These are phyloP conservation scores for Clinocottus analis DNA, from an alignment of 2,113 vertebrate species.

Conservation along the genomic window DNA sequence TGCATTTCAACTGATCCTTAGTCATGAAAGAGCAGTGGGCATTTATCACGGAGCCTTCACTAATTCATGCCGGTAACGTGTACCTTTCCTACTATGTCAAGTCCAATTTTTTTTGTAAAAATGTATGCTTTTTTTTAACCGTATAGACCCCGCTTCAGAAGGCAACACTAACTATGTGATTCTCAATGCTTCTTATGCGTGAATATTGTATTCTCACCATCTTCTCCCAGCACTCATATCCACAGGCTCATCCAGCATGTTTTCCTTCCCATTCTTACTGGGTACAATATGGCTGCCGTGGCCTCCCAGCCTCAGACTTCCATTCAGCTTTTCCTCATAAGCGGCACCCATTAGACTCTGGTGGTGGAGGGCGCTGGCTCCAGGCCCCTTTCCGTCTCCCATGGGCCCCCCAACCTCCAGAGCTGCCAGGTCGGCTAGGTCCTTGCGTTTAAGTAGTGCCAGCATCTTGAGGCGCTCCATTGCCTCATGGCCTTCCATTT, in stretches of 20 bases:
- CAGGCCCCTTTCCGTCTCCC: constrained; percentile 83
- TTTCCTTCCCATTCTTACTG: constrained; percentile 93
- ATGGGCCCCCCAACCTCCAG: constrained; percentile 82
- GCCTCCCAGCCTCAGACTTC: constrained; percentile 80
- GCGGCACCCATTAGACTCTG: constrained; percentile 77
- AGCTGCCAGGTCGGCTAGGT: constrained; percentile 92
- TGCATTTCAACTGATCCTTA: no score
- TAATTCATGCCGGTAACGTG: no score
- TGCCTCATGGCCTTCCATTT: constrained; percentile 98
- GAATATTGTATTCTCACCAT: constrained; percentile 82
- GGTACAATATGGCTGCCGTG: constrained; percentile 89
- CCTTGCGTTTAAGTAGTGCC: constrained; percentile 95
- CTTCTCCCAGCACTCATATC: constrained; percentile 94
- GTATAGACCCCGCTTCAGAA: no score
- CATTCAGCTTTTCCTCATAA: constrained; percentile 85
- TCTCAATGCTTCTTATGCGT: background rate
- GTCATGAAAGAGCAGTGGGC: no score
- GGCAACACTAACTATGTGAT: no score
- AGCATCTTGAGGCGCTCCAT: constrained; percentile 99
- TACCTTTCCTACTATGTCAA: no score
- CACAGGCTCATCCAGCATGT: constrained; percentile 94
- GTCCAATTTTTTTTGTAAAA: no score
- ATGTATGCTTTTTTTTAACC: no score
- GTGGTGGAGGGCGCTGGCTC: constrained; percentile 73
- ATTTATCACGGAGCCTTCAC: no score